Evolutionary conservation across 2,888 invertebrate genomes (phyloP), one percentile per base, ranked within the genome.

Genomic region (Imbricaverruca yamaguchii): DNA sequence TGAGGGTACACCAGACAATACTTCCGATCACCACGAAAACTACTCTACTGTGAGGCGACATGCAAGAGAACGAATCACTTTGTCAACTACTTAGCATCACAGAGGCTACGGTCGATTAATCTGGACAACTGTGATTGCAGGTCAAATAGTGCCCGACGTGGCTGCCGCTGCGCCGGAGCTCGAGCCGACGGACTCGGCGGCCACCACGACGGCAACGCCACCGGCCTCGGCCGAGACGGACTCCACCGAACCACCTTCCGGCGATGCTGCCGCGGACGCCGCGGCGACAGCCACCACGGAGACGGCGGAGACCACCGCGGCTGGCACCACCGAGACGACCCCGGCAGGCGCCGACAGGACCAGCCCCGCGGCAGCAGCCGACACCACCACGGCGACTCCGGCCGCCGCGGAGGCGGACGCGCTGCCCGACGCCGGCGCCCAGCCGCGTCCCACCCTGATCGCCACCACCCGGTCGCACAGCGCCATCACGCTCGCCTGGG

Each of bases 401-500:
- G 65, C 0, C 13, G 39, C 69, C 12, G n/a, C 23, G 65, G 9
- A n/a, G n/a, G 65, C 7, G 23, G 15, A 4, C 0, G 12, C 13
- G 0, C 69, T 69, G 25, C 10, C 21, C 1, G 74, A 74, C 53
- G 55, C 53, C 18, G 53, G 23, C 65, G 65, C 15, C 53, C 74
- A 23, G 74, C 74, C 74, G 9, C 80, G 63, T 78, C 85, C 86
- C 12, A 85, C 85, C 80, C 83, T 86, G 55, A 84, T 86, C 80
- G 85, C 86, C 13, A 86, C 86, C 8, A 82, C 83, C 59, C 83
- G 84, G 55, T 84, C 84, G n/a, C 85, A 84, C 69, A 84, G 83
- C 81, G 83, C 85, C 15, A 82, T 86, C 80, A 85, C 85, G 18
- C 84, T 86, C 23, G 86, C 85, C 9, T 86, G 86, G 85, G 86